Evolutionary conservation across 2,888 invertebrate genomes (phyloP), one percentile per base, ranked within the genome.

Genomic region (Neoscelio sp.): DNA sequence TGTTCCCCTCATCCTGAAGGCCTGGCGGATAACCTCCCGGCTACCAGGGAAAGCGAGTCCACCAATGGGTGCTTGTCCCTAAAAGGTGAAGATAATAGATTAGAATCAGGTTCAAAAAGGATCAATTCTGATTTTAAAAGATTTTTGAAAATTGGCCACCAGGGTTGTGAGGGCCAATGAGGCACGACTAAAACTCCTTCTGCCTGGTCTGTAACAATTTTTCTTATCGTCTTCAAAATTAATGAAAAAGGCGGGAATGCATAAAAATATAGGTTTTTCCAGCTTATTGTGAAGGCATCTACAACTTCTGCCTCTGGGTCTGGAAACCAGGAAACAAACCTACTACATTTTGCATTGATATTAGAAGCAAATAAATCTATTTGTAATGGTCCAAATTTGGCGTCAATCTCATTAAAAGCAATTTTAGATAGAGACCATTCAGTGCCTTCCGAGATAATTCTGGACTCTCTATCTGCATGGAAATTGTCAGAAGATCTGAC

Each of bases 1-100:
- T 12, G 12, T 7, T 1, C 70, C 64, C 54, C 80, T 67, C 52
- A 50, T 18, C 33, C 18, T 26, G 15, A 85, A 81, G 2, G 82
- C 85, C 12, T 20, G 10, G 52, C 79, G 15, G 84, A 87, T 80
- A 85, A 82, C 23, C 42, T 60, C 56, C 84, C 84, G 80, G 80
- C 86, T 58, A 82, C 83, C 83, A 87, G 84, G 83, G 84, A 80
- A 85, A 86, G 81, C 6, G 78, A 78, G 15, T 40, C 28, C 60
- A 67, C 52, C 26, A 74, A 23, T 17, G 84, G 85, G 33, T 87
- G 87, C 4, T 60, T 52, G 30, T 46, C 13, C 18, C 85, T 85
- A 68, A 77, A 71, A 82, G 82, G 74, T 62, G 82, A 85, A 18
- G 75, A 64, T 7, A 86, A 64, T 13, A 86, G 56, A 18, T 83